These are phyloP conservation scores for Meloidogyne chitwoodi DNA, from an alignment of 1,140 invertebrate species.

Conservation along the genomic window DNA sequence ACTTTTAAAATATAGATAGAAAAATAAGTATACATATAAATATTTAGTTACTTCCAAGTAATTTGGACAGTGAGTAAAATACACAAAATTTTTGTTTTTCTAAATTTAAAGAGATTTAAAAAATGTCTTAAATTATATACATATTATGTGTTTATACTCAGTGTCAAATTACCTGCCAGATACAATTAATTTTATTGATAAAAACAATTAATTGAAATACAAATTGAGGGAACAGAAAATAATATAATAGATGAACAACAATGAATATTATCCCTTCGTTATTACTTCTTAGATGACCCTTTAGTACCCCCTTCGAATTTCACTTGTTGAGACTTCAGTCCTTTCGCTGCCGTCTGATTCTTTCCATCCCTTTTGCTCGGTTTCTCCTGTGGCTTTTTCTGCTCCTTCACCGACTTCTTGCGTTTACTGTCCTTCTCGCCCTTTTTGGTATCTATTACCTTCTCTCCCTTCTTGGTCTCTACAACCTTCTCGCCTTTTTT, in stretches of 20 bases:
- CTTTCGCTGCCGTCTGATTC: not conserved
- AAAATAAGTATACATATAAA: too few relatives aligned
- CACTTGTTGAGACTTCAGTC: not conserved
- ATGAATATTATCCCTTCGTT: not conserved
- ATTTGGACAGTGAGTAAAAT: too few relatives aligned
- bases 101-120: too few relatives aligned
- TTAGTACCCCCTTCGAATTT: not conserved
- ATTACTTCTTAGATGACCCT: not conserved
- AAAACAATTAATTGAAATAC: too few relatives aligned
- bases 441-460: not conserved
- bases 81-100: too few relatives aligned
- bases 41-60: too few relatives aligned
- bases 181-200: too few relatives aligned
- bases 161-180: too few relatives aligned
- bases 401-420: not conserved
- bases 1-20: too few relatives aligned
- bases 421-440: not conserved
- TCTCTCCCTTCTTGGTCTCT: not conserved
- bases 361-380: not conserved
- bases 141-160: too few relatives aligned
- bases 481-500: not conserved
- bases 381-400: not conserved
- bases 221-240: not conserved
- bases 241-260: not conserved
- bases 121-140: too few relatives aligned